Percentiles rank a stretch among this genome's conserved stretches.
These are phyloP conservation scores for Phataginus tricuspis DNA, from an alignment of 2,797 vertebrate genomes.

Conservation along the genomic window DNA sequence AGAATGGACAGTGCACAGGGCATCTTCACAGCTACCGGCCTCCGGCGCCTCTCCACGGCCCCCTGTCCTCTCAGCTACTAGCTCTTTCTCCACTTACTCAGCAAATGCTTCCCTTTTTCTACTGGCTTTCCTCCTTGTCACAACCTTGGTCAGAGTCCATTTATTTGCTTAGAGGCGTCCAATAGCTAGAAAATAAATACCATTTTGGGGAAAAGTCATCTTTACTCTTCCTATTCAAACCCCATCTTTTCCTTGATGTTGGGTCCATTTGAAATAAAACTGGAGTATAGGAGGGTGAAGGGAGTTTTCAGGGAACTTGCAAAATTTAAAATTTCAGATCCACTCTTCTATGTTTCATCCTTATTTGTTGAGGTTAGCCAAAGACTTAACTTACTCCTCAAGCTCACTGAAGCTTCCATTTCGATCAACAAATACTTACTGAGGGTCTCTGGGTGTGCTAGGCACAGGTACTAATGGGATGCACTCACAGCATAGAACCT, in stretches of 20 bases:
- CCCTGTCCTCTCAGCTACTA: not conserved
- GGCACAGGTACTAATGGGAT: not conserved
- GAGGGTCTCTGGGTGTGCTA: not conserved
- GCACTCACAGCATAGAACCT: not conserved
- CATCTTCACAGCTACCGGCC: not conserved
- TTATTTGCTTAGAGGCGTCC: not conserved
- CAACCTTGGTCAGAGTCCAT: not conserved
- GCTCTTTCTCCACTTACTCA: not conserved
- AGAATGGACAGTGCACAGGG: not conserved
- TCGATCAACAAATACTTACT: not conserved
- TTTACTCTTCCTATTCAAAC: not conserved
- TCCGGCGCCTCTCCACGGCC: not conserved
- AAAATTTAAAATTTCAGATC: conserved; percentile 17
- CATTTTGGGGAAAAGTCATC: not conserved
- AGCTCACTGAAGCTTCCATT: conserved; percentile 16
- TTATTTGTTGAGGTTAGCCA: conserved; percentile 15
- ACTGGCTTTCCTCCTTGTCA: conserved; percentile 10
- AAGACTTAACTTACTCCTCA: conserved; percentile 2
- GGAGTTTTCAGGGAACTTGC: not conserved
- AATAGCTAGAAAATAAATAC: not conserved
- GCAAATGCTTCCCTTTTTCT: not conserved
- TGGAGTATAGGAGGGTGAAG: not conserved
- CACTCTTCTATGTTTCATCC: not conserved
- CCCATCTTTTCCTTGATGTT: not conserved
- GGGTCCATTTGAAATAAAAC: conserved; percentile 5